Evolutionary conservation across 2,113 vertebrate genomes (phyloP).

Genomic region (Chascanopsetta lugubris): DNA sequence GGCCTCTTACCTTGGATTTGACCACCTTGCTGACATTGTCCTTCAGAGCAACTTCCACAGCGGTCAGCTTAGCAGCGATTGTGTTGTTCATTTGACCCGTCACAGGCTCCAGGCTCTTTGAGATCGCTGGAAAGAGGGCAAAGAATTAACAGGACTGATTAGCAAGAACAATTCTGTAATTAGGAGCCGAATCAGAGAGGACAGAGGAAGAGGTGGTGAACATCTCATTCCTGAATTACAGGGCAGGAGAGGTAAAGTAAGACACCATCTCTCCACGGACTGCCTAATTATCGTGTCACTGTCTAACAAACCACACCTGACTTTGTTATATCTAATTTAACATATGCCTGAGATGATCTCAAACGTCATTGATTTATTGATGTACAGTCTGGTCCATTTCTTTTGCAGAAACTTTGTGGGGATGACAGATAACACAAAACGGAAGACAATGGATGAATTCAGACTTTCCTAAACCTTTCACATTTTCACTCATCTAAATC

Average conservation of each 20-base stretch:
- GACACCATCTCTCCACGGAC: constrained; percentile 26
- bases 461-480: neutral
- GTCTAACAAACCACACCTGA: constrained; percentile 25
- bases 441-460: neutral
- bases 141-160: constrained; percentile 16
- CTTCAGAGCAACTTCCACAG: constrained; percentile 90
- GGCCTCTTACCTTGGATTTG: constrained; percentile 90
- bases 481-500: neutral
- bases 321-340: constrained; percentile 36
- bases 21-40: constrained; percentile 93
- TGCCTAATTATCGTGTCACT: constrained; percentile 23
- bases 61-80: constrained; percentile 87
- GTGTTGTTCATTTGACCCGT: constrained; percentile 88
- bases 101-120: constrained; percentile 90
- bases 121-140: constrained; percentile 68
- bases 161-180: constrained; percentile 27
- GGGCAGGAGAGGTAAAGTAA: constrained; percentile 25
- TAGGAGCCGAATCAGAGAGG: constrained; percentile 1
- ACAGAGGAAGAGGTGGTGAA: neutral
- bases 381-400: constrained; percentile 2
- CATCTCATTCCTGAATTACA: constrained; percentile 4
- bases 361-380: constrained; percentile 38
- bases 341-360: constrained; percentile 16
- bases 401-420: neutral
- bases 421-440: neutral